Evolutionary conservation across 2,888 invertebrate species (phyloP).

Genomic region (Epinotia demarniana): DNA sequence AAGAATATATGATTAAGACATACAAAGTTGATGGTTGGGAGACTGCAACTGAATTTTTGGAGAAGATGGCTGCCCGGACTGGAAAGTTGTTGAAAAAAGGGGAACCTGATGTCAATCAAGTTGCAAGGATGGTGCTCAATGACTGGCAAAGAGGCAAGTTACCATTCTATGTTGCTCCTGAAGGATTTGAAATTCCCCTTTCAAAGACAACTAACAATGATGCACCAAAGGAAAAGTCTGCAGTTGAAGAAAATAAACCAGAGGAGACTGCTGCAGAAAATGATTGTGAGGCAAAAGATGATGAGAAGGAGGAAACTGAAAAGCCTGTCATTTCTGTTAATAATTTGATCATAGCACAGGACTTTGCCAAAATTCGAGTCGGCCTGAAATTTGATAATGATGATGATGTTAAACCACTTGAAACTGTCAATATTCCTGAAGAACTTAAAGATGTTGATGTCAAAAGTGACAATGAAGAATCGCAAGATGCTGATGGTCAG

Average conservation of each 20-base stretch:
- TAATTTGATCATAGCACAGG: slow-evolving; percentile 87
- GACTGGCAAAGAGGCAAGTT: slow-evolving; percentile 99
- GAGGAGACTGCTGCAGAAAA: slow-evolving; percentile 57
- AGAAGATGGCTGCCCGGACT: slow-evolving; percentile 92
- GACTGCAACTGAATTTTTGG: slow-evolving; percentile 94
- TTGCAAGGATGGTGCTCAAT: slow-evolving; percentile 97
- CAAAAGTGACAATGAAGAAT: slow-evolving; percentile 62
- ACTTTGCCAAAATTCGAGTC: slow-evolving; percentile 92
- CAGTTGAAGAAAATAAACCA: slow-evolving; percentile 57
- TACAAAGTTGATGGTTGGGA: slow-evolving; percentile 94
- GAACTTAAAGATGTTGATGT: slow-evolving; percentile 78
- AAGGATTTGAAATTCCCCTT: slow-evolving; percentile 90
- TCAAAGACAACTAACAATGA: slow-evolving; percentile 69
- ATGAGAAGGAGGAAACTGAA: slow-evolving; percentile 56
- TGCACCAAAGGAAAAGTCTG: slow-evolving; percentile 52
- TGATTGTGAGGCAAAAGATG: slow-evolving; percentile 60
- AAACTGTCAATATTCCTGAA: slow-evolving; percentile 75
- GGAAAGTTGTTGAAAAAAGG: slow-evolving; percentile 98
- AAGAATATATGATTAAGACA: slow-evolving; percentile 95
- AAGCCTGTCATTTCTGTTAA: slow-evolving; percentile 70
- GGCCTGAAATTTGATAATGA: slow-evolving; percentile 87
- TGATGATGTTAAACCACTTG: slow-evolving; percentile 86
- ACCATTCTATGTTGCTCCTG: slow-evolving; percentile 96
- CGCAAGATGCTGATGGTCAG: slow-evolving; percentile 56
- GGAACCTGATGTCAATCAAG: slow-evolving; percentile 96